Conservation (phyloP, 2,113 vertebrate species). For the Corythoichthys haematopterus region DNA sequence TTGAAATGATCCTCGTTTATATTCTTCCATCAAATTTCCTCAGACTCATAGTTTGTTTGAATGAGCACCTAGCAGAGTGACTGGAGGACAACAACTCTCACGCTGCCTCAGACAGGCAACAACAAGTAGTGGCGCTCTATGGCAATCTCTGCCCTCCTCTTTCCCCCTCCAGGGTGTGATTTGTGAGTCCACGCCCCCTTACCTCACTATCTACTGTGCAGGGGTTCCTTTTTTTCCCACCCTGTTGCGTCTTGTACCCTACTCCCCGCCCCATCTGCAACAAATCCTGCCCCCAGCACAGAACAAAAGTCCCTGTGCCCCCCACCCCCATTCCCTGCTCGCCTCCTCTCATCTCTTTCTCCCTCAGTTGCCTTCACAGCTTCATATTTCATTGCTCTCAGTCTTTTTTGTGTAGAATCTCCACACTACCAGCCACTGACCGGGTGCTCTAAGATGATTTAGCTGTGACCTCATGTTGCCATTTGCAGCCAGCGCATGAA, state of each 20-base stretch:
- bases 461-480: slow-evolving; percentile 45
- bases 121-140: slow-evolving; percentile 50
- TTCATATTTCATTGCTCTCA: slow-evolving; percentile 57
- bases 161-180: slow-evolving; percentile 65
- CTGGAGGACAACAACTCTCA: slow-evolving; percentile 29
- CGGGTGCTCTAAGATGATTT: slow-evolving; percentile 35
- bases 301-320: slow-evolving; percentile 40
- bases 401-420: slow-evolving; percentile 48
- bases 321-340: slow-evolving; percentile 10
- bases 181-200: slow-evolving; percentile 63
- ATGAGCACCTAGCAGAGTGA: slow-evolving; percentile 30
- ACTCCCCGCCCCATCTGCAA: neutral
- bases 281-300: slow-evolving; percentile 37
- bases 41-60: slow-evolving; percentile 20
- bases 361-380: slow-evolving; percentile 30
- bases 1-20: neutral
- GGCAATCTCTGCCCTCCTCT: slow-evolving; percentile 46
- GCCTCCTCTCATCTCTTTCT: slow-evolving; percentile 17
- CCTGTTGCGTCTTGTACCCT: slow-evolving; percentile 43
- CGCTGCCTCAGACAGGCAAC: slow-evolving; percentile 57
- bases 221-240: slow-evolving; percentile 52
- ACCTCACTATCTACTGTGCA: slow-evolving; percentile 55
- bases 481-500: slow-evolving; percentile 15
- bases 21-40: neutral
- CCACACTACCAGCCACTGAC: slow-evolving; percentile 29